Evolutionary conservation across 2,797 vertebrate genomes (phyloP).

Genomic region (Danio kyathit): DNA sequence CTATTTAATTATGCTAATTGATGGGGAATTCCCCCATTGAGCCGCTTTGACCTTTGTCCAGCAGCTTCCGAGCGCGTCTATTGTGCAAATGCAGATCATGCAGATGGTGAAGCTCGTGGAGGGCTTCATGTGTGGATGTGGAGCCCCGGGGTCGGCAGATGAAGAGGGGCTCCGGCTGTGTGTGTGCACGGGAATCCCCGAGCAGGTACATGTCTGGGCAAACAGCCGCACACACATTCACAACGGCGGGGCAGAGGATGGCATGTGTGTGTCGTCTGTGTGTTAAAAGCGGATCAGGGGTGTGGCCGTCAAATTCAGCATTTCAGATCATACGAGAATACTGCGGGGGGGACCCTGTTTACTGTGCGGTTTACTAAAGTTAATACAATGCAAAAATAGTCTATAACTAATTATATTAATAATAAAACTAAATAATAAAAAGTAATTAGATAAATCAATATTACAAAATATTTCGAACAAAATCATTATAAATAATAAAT

Average conservation of each 20-base stretch:
- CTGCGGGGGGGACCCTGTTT: not conserved
- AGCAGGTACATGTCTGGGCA: constrained; percentile 79
- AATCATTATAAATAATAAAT: no score
- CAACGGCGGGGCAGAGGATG: not conserved
- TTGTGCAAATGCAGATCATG: constrained; percentile 47
- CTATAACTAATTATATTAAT: no score
- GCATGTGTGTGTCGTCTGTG: not conserved
- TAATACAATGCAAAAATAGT: not conserved
- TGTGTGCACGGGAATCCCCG: constrained; percentile 53
- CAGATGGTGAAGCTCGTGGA: not conserved
- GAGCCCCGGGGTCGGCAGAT: constrained; percentile 62
- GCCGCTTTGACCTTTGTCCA: constrained; percentile 32
- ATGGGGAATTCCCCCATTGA: constrained; percentile 45
- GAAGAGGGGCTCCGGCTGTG: constrained; percentile 37
- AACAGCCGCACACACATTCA: constrained; percentile 58
- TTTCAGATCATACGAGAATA: not conserved
- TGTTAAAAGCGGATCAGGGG: not conserved
- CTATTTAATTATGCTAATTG: constrained; percentile 42
- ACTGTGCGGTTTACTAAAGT: not conserved
- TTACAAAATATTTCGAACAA: no score
- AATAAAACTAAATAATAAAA: no score
- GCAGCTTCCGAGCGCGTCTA: constrained; percentile 53
- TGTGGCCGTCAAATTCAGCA: not conserved
- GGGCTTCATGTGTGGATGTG: constrained; percentile 59
- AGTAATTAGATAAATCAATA: no score